Conservation (phyloP, 1,140 invertebrate species). For the Drosophila sturtevanti region DNA sequence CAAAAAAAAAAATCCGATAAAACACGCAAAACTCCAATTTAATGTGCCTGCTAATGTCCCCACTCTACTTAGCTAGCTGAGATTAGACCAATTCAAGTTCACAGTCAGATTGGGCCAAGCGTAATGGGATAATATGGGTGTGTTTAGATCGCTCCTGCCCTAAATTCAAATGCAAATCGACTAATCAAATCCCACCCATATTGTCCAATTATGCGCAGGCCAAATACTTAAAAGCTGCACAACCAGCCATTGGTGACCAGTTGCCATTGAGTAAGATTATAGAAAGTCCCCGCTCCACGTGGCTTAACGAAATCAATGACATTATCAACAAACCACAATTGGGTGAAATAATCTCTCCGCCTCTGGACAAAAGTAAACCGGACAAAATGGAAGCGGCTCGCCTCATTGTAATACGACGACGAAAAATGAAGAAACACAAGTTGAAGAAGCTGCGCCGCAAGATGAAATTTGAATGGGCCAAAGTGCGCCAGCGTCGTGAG, state of each 20-base stretch:
- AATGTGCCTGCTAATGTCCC: constrained; percentile 31
- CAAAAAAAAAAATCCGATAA: constrained; percentile 37
- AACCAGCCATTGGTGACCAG: constrained; percentile 61
- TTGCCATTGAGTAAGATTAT: constrained; percentile 47
- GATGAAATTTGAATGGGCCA: constrained; percentile 90
- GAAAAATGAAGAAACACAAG: constrained; percentile 95
- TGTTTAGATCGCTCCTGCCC: constrained; percentile 48
- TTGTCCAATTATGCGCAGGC: constrained; percentile 81
- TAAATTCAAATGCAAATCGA: constrained; percentile 20
- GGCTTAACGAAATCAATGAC: constrained; percentile 72
- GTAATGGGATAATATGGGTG: constrained; percentile 82
- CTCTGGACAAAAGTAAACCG: constrained; percentile 53
- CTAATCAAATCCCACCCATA: constrained; percentile 75
- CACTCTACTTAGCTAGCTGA: constrained; percentile 33
- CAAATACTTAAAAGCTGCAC: constrained; percentile 42
- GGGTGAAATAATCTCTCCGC: constrained; percentile 60
- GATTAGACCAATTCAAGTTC: constrained; percentile 65
- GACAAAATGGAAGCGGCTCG: constrained; percentile 88
- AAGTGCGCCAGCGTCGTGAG: constrained; percentile 87
- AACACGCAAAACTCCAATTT: constrained; percentile 38
- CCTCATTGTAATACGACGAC: constrained; percentile 89
- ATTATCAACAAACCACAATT: constrained; percentile 52
- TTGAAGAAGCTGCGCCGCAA: constrained; percentile 90
- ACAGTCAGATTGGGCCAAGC: constrained; percentile 28
- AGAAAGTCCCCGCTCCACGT: constrained; percentile 64